Base-by-base conservation (phyloP, 2,888 invertebrate species). In the Drosophila stalkeri region DNA sequence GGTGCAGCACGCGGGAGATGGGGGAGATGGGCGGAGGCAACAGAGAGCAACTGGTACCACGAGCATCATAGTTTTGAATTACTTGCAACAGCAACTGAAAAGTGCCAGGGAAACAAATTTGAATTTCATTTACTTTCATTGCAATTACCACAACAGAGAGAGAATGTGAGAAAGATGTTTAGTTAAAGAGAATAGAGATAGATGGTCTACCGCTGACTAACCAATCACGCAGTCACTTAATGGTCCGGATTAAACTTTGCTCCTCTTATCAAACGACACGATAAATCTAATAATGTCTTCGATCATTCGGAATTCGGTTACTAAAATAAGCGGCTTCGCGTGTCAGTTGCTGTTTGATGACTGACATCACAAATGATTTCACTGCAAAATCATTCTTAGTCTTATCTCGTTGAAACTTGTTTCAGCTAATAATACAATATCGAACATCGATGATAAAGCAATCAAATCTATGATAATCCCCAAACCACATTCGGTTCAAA, bases 71-170 rank as follows among this genome's bases (percentile, higher is more conserved):
- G 89, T 72, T 85, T 83, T 75, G 51, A 67, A 84, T 83, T 89
- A 80, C 83, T 46, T 68, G 64, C 71, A 71, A 67, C 74, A 73
- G 63, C 72, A 80, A 74, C 88, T 51, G n/a, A 51, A 51, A 85
- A 89, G 86, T 82, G 68, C 72, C 52, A 68, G 47, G n/a, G 49
- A 71, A 60, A 89, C 90, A 81, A 88, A 90, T 89, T 86, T 80
- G 68, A 89, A 86, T 86, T 75, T 82, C 75, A 88, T 80, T 86
- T 90, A 76, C 80, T 82, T 87, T 87, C 74, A 73, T 76, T 85
- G 73, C 72, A 82, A 80, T 82, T 78, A 82, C 73, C 73, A 74
- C 41, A 51, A 37, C 9, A 63, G 23, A 39, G 9, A 27, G 27
- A 27, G 27, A 27, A 6, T 27, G 27, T 27, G 6, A 27, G 27